phyloP scores from a whole-genome alignment of 2,888 invertebrate genomes.

The Protodeltote pygarga region DNA sequence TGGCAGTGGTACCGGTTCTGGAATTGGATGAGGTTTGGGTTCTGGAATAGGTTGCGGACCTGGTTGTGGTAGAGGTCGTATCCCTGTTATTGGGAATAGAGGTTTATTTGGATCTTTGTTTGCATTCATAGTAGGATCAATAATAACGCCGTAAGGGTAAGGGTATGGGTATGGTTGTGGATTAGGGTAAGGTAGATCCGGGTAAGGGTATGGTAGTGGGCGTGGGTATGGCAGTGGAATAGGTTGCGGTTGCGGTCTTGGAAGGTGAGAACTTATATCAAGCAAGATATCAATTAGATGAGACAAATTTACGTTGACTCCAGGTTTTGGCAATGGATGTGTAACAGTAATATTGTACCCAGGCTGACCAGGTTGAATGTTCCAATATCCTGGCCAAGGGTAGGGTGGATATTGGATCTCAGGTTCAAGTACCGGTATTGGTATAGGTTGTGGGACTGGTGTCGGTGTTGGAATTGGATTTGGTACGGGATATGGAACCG shows the following conservation, averaged over 20 bases:
- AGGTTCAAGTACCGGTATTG: constrained; percentile 10
- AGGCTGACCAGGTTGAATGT: constrained; percentile 4
- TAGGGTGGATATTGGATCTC: constrained; percentile 6
- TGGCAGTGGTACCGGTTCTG: background rate
- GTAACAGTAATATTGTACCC: constrained; percentile 9
- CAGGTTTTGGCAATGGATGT: constrained; percentile 4
- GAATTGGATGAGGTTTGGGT: too few species aligned
- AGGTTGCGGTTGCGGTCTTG: background rate
- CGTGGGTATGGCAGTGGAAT: constrained; percentile 4
- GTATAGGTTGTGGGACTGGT: constrained; percentile 6
- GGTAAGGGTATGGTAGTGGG: constrained; percentile 10
- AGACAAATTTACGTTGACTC: constrained; percentile 4
- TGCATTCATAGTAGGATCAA: background rate
- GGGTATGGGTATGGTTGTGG: constrained; percentile 12
- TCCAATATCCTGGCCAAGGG: constrained; percentile 14
- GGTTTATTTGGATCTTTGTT: background rate
- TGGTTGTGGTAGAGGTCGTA: too few species aligned
- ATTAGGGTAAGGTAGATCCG: background rate
- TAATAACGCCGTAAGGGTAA: background rate
- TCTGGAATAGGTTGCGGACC: too few species aligned
- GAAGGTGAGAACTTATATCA: constrained; percentile 17
- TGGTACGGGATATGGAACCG: background rate
- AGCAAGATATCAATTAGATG: constrained; percentile 7
- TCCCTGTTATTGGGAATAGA: too few species aligned
- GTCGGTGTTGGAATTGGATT: constrained; percentile 3